phyloP scores from a whole-genome alignment of 2,888 invertebrate genomes.

The Polia nebulosa region DNA sequence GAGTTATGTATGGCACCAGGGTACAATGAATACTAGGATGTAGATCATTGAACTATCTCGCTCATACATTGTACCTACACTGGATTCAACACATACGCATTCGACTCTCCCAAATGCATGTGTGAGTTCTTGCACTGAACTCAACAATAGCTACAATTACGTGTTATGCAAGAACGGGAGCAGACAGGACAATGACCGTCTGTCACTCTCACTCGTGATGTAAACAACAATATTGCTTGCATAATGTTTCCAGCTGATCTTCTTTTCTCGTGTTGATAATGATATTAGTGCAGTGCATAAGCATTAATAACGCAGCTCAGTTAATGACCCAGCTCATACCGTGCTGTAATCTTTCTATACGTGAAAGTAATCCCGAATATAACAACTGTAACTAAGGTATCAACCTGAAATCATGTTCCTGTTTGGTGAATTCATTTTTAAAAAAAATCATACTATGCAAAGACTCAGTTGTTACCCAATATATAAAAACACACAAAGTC shows the following conservation, averaged over 20 bases:
- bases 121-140: slow-evolving; percentile 17
- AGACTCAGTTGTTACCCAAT: too few relatives aligned
- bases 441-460: too few relatives aligned
- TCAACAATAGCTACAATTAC: background rate
- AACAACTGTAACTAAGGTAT: too few relatives aligned
- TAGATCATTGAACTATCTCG: slow-evolving; percentile 11
- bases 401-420: too few relatives aligned
- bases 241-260: background rate
- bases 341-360: too few relatives aligned
- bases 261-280: background rate
- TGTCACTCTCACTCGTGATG: background rate
- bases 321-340: too few relatives aligned
- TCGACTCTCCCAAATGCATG: background rate
- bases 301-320: too few relatives aligned
- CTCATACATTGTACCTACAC: slow-evolving; percentile 6
- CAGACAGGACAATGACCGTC: slow-evolving; percentile 8
- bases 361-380: too few relatives aligned
- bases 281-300: too few relatives aligned
- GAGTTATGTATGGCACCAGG: slow-evolving; percentile 14
- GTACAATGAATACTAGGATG: slow-evolving; percentile 16
- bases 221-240: background rate
- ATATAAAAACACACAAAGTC: too few relatives aligned
- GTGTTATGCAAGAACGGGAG: slow-evolving; percentile 6
- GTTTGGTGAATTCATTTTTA: too few relatives aligned
- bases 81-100: slow-evolving; percentile 9